Conservation (phyloP, 2,113 vertebrate genomes). For the Hystrix cristata region DNA sequence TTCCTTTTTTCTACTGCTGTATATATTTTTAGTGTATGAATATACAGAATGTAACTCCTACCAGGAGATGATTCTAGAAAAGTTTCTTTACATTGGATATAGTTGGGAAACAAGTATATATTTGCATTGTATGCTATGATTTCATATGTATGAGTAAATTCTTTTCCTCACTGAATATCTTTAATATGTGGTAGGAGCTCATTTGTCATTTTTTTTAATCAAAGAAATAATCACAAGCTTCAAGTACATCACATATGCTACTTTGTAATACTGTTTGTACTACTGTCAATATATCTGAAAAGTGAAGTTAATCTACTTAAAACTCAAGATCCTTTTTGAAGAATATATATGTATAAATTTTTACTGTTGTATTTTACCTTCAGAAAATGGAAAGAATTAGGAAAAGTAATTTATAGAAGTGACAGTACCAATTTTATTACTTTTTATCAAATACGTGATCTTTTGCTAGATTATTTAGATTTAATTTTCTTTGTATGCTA, state of each 20-base stretch:
- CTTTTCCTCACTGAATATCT: background rate
- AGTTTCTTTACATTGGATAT: background rate
- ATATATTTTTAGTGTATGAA: background rate
- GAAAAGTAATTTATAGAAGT: conserved; percentile 41
- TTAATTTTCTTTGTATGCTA: background rate
- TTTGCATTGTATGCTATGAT: background rate
- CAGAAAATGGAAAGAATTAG: conserved; percentile 45
- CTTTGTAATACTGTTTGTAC: background rate
- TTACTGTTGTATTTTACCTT: conserved; percentile 5
- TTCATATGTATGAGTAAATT: background rate
- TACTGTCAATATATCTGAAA: conserved; percentile 26
- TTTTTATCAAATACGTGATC: conserved; percentile 17
- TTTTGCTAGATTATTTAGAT: background rate
- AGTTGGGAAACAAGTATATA: background rate
- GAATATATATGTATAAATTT: background rate
- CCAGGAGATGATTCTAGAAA: background rate
- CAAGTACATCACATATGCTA: background rate
- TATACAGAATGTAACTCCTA: background rate
- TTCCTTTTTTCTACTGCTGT: background rate
- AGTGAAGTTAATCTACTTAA: background rate
- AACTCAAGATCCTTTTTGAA: conserved; percentile 16
- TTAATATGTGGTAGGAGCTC: background rate
- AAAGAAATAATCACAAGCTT: background rate
- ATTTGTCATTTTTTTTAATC: conserved; percentile 19
- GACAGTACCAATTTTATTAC: background rate